A percentile compares a stretch with the other conserved stretches of the same genome.
Evolutionary conservation across 2,113 vertebrate species (phyloP).

Genomic region (Amphiprion ocellaris): DNA sequence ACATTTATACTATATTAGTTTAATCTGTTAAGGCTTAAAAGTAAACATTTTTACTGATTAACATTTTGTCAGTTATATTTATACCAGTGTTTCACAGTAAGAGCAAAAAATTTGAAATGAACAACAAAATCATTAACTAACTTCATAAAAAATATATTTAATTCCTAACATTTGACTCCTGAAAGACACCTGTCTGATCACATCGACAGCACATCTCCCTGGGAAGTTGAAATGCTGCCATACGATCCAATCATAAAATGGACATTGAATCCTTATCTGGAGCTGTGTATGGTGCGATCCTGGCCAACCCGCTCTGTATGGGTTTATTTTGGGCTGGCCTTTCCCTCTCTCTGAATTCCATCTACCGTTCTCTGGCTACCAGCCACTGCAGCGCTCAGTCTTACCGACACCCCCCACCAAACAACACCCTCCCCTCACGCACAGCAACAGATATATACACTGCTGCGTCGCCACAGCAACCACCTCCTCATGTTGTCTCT

Average conservation of each 20-base stretch:
- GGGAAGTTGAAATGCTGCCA: constrained; percentile 32
- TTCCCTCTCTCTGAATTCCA: constrained; percentile 79
- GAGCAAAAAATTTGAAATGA: too few relatives aligned
- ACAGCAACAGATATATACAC: constrained; percentile 77
- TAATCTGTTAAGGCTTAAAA: too few relatives aligned
- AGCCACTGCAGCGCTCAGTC: constrained; percentile 61
- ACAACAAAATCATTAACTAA: too few relatives aligned
- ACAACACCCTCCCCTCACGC: constrained; percentile 30
- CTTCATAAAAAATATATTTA: too few relatives aligned
- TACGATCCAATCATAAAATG: constrained; percentile 60
- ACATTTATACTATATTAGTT: too few relatives aligned
- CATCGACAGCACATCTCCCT: constrained; percentile 3
- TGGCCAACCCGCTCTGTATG: constrained; percentile 46
- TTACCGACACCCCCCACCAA: constrained; percentile 10
- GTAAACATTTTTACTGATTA: too few relatives aligned
- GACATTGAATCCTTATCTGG: constrained; percentile 75
- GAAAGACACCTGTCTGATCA: constrained; percentile 33
- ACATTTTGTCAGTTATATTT: too few relatives aligned
- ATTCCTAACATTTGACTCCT: background rate
- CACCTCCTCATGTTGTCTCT: constrained; percentile 61
- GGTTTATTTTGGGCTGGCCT: constrained; percentile 82
- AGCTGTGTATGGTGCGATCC: constrained; percentile 38
- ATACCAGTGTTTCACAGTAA: too few relatives aligned
- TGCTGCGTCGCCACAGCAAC: constrained; percentile 66
- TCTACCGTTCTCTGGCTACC: constrained; percentile 69